Conservation (phyloP, 2,113 vertebrate genomes). For the Lepisosteus oculatus region DNA sequence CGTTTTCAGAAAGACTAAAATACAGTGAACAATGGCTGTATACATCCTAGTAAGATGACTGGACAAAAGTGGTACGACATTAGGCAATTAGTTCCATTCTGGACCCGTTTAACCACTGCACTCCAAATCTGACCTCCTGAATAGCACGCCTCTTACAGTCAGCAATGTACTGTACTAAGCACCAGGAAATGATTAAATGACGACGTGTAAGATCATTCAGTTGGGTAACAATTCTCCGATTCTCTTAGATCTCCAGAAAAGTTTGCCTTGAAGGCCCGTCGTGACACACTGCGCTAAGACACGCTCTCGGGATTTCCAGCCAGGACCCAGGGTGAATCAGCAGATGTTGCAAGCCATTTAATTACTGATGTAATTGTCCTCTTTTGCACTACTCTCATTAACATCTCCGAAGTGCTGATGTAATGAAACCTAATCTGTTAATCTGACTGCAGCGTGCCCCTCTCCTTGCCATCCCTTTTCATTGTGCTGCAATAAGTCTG, state of each 20-base stretch:
- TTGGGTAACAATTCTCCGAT: background rate
- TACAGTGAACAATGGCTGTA: no score
- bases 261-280: background rate
- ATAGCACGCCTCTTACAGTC: no score
- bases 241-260: background rate
- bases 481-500: conserved; percentile 46
- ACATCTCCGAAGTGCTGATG: conserved; percentile 70
- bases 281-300: conserved; percentile 6
- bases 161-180: no score
- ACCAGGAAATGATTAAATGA: background rate
- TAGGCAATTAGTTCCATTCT: no score
- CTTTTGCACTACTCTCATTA: conserved; percentile 61
- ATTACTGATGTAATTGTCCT: conserved; percentile 59
- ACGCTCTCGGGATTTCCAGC: background rate
- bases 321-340: conserved; percentile 45
- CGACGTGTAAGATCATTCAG: background rate
- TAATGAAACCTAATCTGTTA: conserved; percentile 75
- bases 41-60: no score
- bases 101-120: no score
- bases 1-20: no score
- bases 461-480: conserved; percentile 4
- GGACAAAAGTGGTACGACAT: no score
- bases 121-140: no score
- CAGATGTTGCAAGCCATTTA: conserved; percentile 50
- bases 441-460: conserved; percentile 34